Conservation (phyloP, 2,888 invertebrate species). For the Adelphocoris suturalis region DNA sequence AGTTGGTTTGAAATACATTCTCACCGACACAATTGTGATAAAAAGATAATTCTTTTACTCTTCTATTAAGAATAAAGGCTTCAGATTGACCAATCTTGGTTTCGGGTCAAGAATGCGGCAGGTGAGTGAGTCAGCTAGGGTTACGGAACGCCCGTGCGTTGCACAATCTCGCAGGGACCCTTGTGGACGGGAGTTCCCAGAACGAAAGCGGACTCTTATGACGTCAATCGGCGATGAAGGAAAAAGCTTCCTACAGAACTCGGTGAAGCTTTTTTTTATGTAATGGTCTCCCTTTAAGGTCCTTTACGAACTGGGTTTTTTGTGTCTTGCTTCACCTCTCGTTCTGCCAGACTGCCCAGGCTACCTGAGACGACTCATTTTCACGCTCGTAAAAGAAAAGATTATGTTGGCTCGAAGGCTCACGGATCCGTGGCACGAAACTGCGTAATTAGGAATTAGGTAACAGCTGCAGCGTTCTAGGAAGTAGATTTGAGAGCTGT, state of each 20-base stretch:
- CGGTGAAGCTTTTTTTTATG: conserved; percentile 1
- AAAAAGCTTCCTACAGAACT: not conserved
- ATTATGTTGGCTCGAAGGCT: not conserved
- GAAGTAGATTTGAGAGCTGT: conserved; percentile 14
- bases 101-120: conserved; percentile 1
- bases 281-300: not conserved
- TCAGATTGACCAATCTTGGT: not conserved
- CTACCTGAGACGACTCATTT: conserved; percentile 15
- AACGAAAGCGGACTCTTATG: conserved; percentile 43
- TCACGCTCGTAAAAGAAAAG: conserved; percentile 43
- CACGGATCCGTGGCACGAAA: not conserved
- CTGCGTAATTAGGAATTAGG: not conserved
- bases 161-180: conserved; percentile 27
- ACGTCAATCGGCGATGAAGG: not conserved
- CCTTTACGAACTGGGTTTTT: conserved; percentile 26
- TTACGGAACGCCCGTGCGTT: conserved; percentile 54
- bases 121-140: conserved; percentile 34
- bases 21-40: too few relatives aligned
- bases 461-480: not conserved
- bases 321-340: conserved; percentile 41
- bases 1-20: too few relatives aligned
- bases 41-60: too few relatives aligned
- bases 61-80: not conserved
- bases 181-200: conserved; percentile 39
- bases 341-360: not conserved